These are phyloP conservation scores for Theodoxus fluviatilis DNA, from an alignment of 2,888 invertebrate genomes.

Conservation along the genomic window DNA sequence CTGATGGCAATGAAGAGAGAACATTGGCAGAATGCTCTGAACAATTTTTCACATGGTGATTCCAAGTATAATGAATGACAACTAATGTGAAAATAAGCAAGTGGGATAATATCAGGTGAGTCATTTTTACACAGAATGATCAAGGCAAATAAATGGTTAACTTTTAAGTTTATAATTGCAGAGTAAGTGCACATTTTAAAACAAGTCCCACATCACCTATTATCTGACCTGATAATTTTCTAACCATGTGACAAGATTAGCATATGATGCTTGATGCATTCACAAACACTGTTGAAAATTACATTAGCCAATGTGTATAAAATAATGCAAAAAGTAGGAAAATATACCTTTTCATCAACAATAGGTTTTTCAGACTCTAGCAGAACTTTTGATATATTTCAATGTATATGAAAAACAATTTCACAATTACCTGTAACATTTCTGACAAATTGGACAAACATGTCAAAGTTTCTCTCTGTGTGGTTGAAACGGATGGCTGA, in stretches of 20 bases:
- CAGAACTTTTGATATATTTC: neutral
- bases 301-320: neutral
- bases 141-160: no score
- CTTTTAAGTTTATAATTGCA: no score
- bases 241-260: neutral
- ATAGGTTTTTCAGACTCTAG: no score
- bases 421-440: constrained; percentile 58
- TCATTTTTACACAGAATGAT: no score
- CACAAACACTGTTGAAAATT: neutral
- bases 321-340: no score
- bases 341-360: no score
- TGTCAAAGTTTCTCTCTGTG: constrained; percentile 79
- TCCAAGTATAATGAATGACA: no score
- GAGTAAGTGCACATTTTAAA: no score
- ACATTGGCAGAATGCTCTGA: neutral
- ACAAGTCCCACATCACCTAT: no score
- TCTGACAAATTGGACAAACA: constrained; percentile 69
- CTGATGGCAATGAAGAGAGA: constrained; percentile 33
- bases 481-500: constrained; percentile 62
- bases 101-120: no score
- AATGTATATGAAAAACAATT: neutral
- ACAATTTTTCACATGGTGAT: neutral
- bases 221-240: no score
- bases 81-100: no score
- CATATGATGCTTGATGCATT: neutral